Evolutionary conservation across 2,797 vertebrate species (phyloP).

Genomic region (Takifugu ocellatus): DNA sequence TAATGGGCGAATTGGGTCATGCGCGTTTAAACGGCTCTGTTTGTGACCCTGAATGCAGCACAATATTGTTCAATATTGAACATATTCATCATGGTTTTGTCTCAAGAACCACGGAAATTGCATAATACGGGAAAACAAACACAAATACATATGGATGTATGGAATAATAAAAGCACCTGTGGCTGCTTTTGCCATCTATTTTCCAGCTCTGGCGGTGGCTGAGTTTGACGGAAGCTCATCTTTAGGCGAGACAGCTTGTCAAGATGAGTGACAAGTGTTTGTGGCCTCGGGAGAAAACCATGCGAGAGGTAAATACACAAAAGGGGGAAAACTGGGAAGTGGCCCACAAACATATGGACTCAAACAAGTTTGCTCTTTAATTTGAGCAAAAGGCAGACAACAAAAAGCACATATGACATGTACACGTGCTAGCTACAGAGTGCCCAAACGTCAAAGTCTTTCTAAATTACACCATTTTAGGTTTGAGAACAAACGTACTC

Average conservation of each 20-base stretch:
- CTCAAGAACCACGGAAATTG: constrained; percentile 2
- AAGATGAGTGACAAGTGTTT: constrained; percentile 66
- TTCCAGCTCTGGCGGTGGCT: constrained; percentile 43
- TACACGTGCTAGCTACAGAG: constrained; percentile 5
- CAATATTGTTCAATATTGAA: background rate
- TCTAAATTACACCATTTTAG: constrained; percentile 33
- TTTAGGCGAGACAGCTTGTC: constrained; percentile 63
- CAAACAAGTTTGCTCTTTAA: constrained; percentile 13
- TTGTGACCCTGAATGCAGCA: constrained; percentile 16
- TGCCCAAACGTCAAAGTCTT: constrained; percentile 39
- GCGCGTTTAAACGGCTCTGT: constrained; percentile 21
- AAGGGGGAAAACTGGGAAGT: constrained; percentile 9
- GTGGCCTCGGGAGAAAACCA: constrained; percentile 46
- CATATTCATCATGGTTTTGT: constrained; percentile 5
- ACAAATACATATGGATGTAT: constrained; percentile 32
- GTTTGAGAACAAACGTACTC: constrained; percentile 33
- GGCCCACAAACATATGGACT: too few relatives aligned
- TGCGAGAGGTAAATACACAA: constrained; percentile 34
- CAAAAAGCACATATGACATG: constrained; percentile 8
- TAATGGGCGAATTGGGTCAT: constrained; percentile 48
- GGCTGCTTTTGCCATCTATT: constrained; percentile 58
- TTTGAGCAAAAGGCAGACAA: constrained; percentile 25
- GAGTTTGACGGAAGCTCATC: constrained; percentile 56
- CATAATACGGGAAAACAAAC: background rate
- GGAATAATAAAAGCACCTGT: constrained; percentile 33